Base-by-base conservation (phyloP, 64 coral and sea anemone genomes). In the Orbicella faveolata region DNA sequence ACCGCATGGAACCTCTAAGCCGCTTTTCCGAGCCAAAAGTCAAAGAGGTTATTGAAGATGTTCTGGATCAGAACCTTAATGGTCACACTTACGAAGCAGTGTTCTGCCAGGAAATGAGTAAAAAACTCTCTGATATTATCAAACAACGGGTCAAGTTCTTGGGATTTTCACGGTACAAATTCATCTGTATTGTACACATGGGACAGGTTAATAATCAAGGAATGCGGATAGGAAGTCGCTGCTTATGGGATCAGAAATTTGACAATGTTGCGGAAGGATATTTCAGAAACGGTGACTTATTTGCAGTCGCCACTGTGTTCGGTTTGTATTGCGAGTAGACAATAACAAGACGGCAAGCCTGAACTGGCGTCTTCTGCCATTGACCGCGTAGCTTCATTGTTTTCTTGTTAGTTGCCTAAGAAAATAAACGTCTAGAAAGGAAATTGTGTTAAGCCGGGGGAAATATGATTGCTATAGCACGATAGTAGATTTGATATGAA, bases 191-290 rank as follows among this genome's bases (percentile, higher is more conserved):
- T 73, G 95, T 97, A 0, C 90, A 91, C 61, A 97, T 97, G 36
- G 95, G 95, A 61, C 83, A 97, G 73, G 79, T 88, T 63, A 70
- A 80, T 19, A 97, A 97, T 66, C 95, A 97, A 83, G 88, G 95
- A 13, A 78, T 94, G 88, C 74, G 95, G 65, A 97, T 97, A 34
- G 89, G 54, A 63, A 94, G 91, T 79, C 81, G 95, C 5, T 97
- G 95, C 35, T 76, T 97, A 21, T 97, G 95, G 84, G 87, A 97
- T 75, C 87, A 88, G 64, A 82, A 75, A 14, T 66, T 80, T 74
- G 92, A 97, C 74, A 94, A 93, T 21, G 83, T 97, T n/a, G 95
- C 92, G 0, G 95, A 97, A 52, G 92, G 52, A 36, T 90, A 74
- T 21, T 94, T 77, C 19, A 90, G 95, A 52, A 94, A 88, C 39